Evolutionary conservation across 2,797 vertebrate genomes (phyloP).

Genomic region (Potorous gilbertii): DNA sequence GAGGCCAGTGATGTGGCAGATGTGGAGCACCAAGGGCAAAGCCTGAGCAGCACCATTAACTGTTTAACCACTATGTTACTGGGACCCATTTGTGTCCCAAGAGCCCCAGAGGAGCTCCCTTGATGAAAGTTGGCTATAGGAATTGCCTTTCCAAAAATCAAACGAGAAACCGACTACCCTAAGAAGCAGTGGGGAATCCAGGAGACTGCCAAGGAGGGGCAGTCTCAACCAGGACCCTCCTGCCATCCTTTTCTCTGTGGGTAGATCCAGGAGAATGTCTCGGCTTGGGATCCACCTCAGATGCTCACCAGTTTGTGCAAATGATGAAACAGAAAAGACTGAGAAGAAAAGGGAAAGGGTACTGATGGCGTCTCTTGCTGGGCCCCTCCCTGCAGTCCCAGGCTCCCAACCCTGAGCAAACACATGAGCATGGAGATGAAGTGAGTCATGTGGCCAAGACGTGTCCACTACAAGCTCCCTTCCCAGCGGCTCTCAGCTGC

Average conservation of each 20-base stretch:
- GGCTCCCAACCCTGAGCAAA: neutral
- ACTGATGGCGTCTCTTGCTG: neutral
- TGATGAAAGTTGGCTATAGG: constrained; percentile 51
- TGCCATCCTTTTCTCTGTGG: neutral
- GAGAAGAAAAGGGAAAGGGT: constrained; percentile 65
- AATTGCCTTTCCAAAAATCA: constrained; percentile 28
- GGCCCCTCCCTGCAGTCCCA: neutral
- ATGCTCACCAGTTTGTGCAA: constrained; percentile 79
- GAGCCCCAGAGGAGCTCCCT: constrained; percentile 29
- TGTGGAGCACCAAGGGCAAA: constrained; percentile 79
- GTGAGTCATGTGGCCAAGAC: neutral
- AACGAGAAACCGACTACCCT: constrained; percentile 42
- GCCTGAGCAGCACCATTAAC: constrained; percentile 70
- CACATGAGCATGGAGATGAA: neutral
- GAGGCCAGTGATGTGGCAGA: constrained; percentile 37
- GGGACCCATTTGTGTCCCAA: constrained; percentile 12
- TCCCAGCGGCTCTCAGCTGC: neutral
- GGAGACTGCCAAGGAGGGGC: constrained; percentile 3
- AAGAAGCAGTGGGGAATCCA: constrained; percentile 60
- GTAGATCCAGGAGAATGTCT: constrained; percentile 35
- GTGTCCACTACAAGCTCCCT: neutral
- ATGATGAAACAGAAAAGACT: constrained; percentile 80
- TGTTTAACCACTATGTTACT: constrained; percentile 20
- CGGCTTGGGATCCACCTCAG: constrained; percentile 68
- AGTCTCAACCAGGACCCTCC: constrained; percentile 26